phyloP scores from a whole-genome alignment of 2,797 vertebrate genomes.

The Phyllotis vaccarum region DNA sequence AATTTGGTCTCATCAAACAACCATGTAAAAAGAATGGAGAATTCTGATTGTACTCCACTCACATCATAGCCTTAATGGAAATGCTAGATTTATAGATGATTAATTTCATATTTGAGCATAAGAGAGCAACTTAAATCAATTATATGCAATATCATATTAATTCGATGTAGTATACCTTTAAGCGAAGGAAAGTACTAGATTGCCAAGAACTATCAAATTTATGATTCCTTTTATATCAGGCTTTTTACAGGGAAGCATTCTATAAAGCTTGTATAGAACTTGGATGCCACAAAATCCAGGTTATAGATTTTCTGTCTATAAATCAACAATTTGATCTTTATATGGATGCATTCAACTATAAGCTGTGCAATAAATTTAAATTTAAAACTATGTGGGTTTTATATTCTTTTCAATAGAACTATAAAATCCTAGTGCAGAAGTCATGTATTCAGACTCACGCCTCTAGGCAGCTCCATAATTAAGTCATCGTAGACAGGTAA shows the following conservation, averaged over 20 bases:
- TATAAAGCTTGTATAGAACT: conserved; percentile 32
- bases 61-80: background rate
- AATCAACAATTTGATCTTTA: conserved; percentile 80
- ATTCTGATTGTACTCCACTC: background rate
- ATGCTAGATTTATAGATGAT: conserved; percentile 39
- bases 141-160: conserved; percentile 25
- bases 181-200: conserved; percentile 31
- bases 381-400: conserved; percentile 70
- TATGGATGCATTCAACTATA: conserved; percentile 69
- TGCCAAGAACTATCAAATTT: conserved; percentile 64
- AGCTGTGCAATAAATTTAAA: conserved; percentile 80
- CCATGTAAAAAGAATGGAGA: background rate
- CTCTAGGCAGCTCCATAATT: conserved; percentile 62
- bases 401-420: conserved; percentile 53
- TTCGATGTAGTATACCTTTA: conserved; percentile 28
- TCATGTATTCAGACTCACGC: background rate
- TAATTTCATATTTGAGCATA: conserved; percentile 42
- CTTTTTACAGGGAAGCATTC: conserved; percentile 68
- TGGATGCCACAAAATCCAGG: conserved; percentile 74
- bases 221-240: conserved; percentile 60
- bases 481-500: conserved; percentile 60
- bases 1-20: background rate
- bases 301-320: conserved; percentile 71
- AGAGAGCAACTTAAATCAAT: conserved; percentile 61
- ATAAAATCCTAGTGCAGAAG: conserved; percentile 48